A percentile compares a stretch with the other conserved stretches of the same genome.
Evolutionary conservation across 2,888 invertebrate genomes (phyloP).

Genomic region (Pycnomerus fuliginosus): DNA sequence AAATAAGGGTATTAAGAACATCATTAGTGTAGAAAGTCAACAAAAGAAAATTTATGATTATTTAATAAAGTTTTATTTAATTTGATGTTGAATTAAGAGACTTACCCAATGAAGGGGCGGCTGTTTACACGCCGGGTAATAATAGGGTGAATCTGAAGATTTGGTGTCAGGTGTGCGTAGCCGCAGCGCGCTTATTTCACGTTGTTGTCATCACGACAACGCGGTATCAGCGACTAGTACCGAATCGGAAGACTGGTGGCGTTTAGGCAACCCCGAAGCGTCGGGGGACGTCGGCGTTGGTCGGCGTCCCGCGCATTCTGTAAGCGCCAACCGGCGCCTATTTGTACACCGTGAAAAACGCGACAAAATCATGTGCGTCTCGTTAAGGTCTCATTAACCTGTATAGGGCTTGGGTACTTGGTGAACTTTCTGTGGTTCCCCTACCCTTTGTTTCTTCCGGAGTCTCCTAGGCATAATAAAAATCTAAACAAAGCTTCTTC

Average conservation of each 20-base stretch:
- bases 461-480: conserved; percentile 39
- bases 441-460: conserved; percentile 33
- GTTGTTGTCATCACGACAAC: background rate
- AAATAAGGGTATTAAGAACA: no score
- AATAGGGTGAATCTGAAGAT: background rate
- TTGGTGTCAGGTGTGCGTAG: background rate
- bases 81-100: no score
- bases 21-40: no score
- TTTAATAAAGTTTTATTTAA: no score
- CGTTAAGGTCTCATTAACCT: conserved; percentile 39
- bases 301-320: conserved; percentile 37
- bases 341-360: conserved; percentile 32
- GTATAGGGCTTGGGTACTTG: conserved; percentile 8
- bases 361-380: conserved; percentile 36
- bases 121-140: no score
- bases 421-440: background rate
- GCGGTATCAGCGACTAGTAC: conserved; percentile 6
- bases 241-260: conserved; percentile 6
- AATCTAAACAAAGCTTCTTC: conserved; percentile 39
- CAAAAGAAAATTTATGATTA: no score
- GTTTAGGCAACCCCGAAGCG: conserved; percentile 15
- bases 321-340: conserved; percentile 37
- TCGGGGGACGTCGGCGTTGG: conserved; percentile 26
- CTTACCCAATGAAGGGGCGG: no score
- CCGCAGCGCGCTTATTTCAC: background rate